phyloP scores from a whole-genome alignment of 2,888 invertebrate species.

The Allygus modestus region DNA sequence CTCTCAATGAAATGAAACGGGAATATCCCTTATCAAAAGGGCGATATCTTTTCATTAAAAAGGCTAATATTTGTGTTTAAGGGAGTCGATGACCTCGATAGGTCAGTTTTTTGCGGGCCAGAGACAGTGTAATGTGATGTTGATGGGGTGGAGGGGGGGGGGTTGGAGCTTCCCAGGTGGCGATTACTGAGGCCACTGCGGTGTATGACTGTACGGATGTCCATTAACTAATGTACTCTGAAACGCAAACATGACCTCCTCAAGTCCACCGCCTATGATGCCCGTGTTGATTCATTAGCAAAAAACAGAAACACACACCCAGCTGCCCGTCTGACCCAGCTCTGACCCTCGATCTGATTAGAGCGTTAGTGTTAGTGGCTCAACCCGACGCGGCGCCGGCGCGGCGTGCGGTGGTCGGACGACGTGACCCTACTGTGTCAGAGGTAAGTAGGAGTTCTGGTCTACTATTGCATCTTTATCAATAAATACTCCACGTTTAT shows the following conservation, averaged over 20 bases:
- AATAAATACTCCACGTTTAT: no score
- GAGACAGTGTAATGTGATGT: no score
- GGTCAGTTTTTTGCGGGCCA: constrained; percentile 9
- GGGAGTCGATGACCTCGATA: not conserved
- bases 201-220: constrained; percentile 8
- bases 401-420: not conserved
- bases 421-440: not conserved
- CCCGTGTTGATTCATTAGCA: constrained; percentile 45
- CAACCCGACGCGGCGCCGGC: no score
- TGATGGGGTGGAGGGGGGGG: constrained; percentile 17
- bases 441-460: no score
- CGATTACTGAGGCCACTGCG: not conserved
- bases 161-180: constrained; percentile 5
- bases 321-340: constrained; percentile 42
- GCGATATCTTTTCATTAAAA: no score
- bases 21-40: no score
- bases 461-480: no score
- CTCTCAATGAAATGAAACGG: no score
- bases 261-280: constrained; percentile 21
- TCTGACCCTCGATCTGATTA: constrained; percentile 32
- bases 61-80: not conserved
- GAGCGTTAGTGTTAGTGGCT: constrained; percentile 39
- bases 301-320: constrained; percentile 34
- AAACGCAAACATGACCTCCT: constrained; percentile 21
- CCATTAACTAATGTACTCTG: constrained; percentile 54